These are phyloP conservation scores for Pomatostomus ruficeps DNA, from an alignment of 2,113 vertebrate species.

Conservation along the genomic window DNA sequence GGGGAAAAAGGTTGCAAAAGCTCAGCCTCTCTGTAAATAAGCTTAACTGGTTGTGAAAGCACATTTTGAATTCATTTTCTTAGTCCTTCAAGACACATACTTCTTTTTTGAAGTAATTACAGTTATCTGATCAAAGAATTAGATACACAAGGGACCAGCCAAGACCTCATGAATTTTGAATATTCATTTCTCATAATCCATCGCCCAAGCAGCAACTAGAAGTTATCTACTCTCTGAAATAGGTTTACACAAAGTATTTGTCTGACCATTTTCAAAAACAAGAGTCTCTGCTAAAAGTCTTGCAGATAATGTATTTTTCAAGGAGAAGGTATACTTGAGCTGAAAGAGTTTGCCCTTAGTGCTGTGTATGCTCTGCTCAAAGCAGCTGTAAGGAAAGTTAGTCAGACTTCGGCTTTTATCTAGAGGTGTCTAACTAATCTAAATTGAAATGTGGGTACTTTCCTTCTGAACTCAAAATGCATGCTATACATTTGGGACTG, in stretches of 20 bases:
- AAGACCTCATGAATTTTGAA: not conserved
- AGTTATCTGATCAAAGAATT: conserved; percentile 41
- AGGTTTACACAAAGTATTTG: not conserved
- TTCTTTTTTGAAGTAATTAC: conserved; percentile 6
- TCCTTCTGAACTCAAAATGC: not conserved
- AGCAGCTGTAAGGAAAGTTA: not conserved
- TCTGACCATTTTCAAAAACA: not conserved
- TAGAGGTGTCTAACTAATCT: not conserved
- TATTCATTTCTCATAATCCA: not conserved
- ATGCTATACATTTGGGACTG: not conserved
- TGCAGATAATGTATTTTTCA: not conserved
- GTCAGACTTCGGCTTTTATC: conserved; percentile 26
- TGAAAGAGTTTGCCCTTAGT: not conserved
- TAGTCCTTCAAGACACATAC: not conserved
- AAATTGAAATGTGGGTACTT: not conserved
- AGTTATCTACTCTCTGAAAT: not conserved
- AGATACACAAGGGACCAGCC: not conserved
- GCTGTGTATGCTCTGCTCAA: not conserved
- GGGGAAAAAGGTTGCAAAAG: not conserved
- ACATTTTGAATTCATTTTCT: conserved; percentile 35
- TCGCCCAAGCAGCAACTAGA: not conserved
- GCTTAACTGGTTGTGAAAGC: conserved; percentile 34
- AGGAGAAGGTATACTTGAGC: not conserved
- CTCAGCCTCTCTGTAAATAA: not conserved
- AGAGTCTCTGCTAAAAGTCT: not conserved